These are phyloP conservation scores for Eulemur mongoz DNA, from an alignment of 2,797 vertebrate genomes.

Conservation along the genomic window DNA sequence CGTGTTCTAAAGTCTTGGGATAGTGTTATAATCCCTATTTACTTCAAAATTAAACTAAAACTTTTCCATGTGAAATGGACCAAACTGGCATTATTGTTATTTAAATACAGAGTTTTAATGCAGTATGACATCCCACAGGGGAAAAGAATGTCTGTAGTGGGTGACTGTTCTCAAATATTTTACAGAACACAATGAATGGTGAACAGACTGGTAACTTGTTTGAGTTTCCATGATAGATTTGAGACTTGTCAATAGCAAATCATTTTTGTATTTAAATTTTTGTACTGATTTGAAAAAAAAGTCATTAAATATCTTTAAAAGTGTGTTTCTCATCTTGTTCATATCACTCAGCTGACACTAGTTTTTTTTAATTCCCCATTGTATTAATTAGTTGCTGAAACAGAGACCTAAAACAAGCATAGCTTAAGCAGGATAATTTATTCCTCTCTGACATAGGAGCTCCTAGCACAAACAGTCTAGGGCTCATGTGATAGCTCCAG, in stretches of 20 bases:
- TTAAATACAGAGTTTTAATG: slow-evolving; percentile 86
- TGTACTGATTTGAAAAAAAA: slow-evolving; percentile 87
- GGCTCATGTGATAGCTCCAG: not conserved
- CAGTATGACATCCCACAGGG: slow-evolving; percentile 80
- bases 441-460: not conserved
- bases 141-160: slow-evolving; percentile 81
- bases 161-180: slow-evolving; percentile 83
- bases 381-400: slow-evolving; percentile 6
- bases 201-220: slow-evolving; percentile 81
- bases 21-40: slow-evolving; percentile 74
- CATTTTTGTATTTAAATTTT: slow-evolving; percentile 90
- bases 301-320: slow-evolving; percentile 88
- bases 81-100: slow-evolving; percentile 85
- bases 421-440: not conserved
- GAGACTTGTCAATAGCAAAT: slow-evolving; percentile 86
- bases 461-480: not conserved
- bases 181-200: slow-evolving; percentile 79
- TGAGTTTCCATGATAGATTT: slow-evolving; percentile 82
- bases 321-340: slow-evolving; percentile 66
- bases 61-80: slow-evolving; percentile 81
- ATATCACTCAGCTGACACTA: slow-evolving; percentile 20
- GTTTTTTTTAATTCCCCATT: not conserved
- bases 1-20: slow-evolving; percentile 72
- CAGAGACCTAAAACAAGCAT: not conserved
- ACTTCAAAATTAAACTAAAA: slow-evolving; percentile 82